Conservation (phyloP, 1,140 invertebrate genomes). For the Bilobella aurantiaca region DNA sequence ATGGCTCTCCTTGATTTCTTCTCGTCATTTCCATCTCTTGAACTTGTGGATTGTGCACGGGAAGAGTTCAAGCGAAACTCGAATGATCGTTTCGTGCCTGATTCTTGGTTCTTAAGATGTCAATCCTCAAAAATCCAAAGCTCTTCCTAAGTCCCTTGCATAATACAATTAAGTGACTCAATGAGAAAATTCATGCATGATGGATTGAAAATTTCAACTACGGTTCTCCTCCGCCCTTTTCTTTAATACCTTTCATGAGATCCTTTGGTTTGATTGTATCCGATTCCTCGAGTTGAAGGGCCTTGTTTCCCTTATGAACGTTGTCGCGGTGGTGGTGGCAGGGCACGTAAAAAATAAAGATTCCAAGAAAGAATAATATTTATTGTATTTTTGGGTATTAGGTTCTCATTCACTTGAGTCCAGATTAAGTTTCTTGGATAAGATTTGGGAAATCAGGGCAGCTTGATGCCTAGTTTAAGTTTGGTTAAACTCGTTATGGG, state of each 20-base stretch:
- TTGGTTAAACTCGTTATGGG: neutral
- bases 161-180: neutral
- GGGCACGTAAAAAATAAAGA: neutral
- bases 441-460: neutral
- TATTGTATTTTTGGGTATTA: neutral
- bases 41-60: too few species aligned
- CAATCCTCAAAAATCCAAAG: too few species aligned
- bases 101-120: too few species aligned
- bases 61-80: too few species aligned
- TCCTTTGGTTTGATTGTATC: neutral
- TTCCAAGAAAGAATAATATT: neutral
- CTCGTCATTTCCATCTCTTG: too few species aligned
- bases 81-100: too few species aligned
- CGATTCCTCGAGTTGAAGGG: neutral
- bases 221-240: neutral
- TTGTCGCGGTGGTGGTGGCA: neutral
- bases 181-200: neutral
- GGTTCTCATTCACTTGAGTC: neutral
- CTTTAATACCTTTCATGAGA: neutral
- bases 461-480: neutral
- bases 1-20: neutral
- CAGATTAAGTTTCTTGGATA: neutral
- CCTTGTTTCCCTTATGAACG: neutral
- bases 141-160: too few species aligned
- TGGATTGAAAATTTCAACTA: neutral